Evolutionary conservation across 2,797 vertebrate genomes (phyloP), one percentile per base, ranked within the genome.

Genomic region (Sebastes elongatus): DNA sequence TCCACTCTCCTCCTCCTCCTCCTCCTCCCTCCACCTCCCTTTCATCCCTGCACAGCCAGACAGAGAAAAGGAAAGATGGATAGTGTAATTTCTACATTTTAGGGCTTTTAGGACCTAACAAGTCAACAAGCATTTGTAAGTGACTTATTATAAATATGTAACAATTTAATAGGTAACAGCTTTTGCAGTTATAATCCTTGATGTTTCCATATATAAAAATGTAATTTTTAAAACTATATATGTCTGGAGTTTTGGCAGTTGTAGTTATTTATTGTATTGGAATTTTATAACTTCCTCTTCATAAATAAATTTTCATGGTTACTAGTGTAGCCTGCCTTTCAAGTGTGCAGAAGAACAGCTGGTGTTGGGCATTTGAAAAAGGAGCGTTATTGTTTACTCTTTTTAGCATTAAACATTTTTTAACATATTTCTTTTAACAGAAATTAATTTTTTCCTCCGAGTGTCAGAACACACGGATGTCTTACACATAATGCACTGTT

Each of bases 31-130:
- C 76, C 63, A n/a, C 30, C 63, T 46, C 61, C 35, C 27, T 79
- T 63, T 83, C 76, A 90, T 96, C 91, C 73, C 73, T 53, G 46
- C 71, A 74, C 68, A 75, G 55, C 79, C 74, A 86, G 73, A 86
- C 72, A 75, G 56, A 61, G 53, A 56, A 18, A 53, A 69, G 11
- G 4, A 68, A 46, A 88, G 33, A 78, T 55, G 46, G 42, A 81
- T 53, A 27, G 64, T 67, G 59, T 84, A 3, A 68, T 84, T 71
- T 76, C 59, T 71, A 35, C 9, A 65, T 68, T 78, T 60, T 14
- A 25, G 3, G 10, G 6, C 25, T 56, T 75, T 72, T 16, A 73
- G 13, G 68, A 7, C 55, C 65, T 79, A 61, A 72, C 38, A 69
- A 66, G 38, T 49, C 16, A 63, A 38, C 46, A 79, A 55, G 49